Evolutionary conservation across 1,140 invertebrate genomes (phyloP).

Genomic region (Wasmannia auropunctata): DNA sequence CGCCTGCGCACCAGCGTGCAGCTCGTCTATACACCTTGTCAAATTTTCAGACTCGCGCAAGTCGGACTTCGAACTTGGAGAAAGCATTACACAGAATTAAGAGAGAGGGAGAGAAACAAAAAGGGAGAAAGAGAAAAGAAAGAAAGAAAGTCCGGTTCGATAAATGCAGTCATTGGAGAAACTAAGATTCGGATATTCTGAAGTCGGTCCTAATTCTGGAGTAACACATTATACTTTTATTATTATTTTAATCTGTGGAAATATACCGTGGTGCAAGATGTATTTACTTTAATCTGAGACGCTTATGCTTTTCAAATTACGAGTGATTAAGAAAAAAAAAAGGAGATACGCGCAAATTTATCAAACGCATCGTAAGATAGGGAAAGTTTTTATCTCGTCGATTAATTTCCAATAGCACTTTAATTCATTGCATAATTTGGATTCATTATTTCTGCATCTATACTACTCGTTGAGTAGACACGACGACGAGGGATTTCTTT

Average conservation of each 20-base stretch:
- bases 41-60: slow-evolving; percentile 46
- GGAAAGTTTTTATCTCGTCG: background rate
- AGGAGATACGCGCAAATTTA: background rate
- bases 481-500: background rate
- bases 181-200: background rate
- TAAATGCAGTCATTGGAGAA: background rate
- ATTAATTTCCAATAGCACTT: background rate
- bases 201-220: background rate
- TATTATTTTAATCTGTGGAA: background rate
- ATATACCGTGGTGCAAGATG: too few relatives aligned
- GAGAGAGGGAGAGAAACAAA: background rate
- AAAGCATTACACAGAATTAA: background rate
- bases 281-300: background rate
- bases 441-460: slow-evolving; percentile 3
- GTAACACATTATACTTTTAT: background rate
- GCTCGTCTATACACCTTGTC: slow-evolving; percentile 23
- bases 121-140: background rate
- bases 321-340: background rate
- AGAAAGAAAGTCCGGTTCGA: background rate
- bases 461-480: background rate
- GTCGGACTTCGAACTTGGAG: background rate
- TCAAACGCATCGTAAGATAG: too few relatives aligned
- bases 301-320: background rate
- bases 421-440: background rate
- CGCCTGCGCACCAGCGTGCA: slow-evolving; percentile 35